phyloP scores from a whole-genome alignment of 1,140 invertebrate genomes.

The Aporrectodea caliginosa region DNA sequence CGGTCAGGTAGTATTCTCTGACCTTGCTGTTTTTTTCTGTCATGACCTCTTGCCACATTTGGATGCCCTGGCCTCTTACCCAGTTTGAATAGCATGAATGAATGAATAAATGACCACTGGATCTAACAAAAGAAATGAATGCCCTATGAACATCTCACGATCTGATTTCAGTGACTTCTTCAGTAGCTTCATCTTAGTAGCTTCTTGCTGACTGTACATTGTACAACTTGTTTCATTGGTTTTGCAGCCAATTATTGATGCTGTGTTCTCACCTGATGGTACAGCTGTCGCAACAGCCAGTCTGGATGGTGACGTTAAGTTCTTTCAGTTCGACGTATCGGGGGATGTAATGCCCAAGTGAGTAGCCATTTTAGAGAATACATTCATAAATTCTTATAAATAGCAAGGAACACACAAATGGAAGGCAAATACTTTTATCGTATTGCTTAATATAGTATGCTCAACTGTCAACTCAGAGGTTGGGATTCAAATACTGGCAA shows the following conservation, averaged over 20 bases:
- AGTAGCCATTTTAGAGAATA: conserved; percentile 13
- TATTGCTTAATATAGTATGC: background rate
- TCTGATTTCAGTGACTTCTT: no score
- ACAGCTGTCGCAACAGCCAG: conserved; percentile 84
- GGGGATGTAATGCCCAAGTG: conserved; percentile 54
- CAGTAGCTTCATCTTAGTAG: no score
- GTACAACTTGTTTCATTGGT: no score
- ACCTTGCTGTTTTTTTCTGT: no score
- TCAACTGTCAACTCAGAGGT: background rate
- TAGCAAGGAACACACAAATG: background rate
- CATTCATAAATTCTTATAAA: background rate
- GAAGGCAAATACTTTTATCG: background rate
- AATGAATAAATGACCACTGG: no score
- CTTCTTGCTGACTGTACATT: no score
- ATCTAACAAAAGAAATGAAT: no score
- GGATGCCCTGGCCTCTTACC: no score
- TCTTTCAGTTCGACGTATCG: conserved; percentile 71
- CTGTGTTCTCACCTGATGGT: conserved; percentile 86
- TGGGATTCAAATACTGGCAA: background rate
- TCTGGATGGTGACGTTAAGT: conserved; percentile 80
- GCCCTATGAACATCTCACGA: no score
- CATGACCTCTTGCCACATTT: no score
- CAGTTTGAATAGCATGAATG: no score
- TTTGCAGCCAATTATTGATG: conserved; percentile 71
- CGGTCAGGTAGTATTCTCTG: no score